Evolutionary conservation across 2,888 invertebrate genomes (phyloP), one percentile per base, ranked within the genome.

Genomic region (Imbricaverruca yamaguchii): DNA sequence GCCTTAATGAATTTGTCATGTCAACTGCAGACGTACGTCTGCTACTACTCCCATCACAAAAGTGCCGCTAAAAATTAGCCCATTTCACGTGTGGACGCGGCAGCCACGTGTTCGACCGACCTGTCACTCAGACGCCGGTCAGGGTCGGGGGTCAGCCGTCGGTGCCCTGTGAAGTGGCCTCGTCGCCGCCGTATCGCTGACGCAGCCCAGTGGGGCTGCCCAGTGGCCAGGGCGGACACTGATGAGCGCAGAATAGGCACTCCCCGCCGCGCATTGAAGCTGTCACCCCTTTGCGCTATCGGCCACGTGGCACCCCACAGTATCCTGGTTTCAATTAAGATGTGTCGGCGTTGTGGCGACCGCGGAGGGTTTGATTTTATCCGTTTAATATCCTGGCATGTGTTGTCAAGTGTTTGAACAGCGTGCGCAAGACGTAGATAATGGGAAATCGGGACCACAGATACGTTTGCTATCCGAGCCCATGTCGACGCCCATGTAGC

Each of bases 111-210:
- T 10, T 4, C 21, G 21, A 55, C 53, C 11, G 74, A 39, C 74
- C 74, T 74, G 74, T 74, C 74, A 74, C 53, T 74, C 74, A 74
- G 74, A 21, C 74, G 74, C 21, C 55, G 74, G 74, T 74, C 74
- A 55, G 74, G 74, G 74, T 53, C 55, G 21, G 74, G 74, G 74
- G 74, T 53, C 55, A 53, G 25, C 25, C 21, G 21, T 21, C 74
- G 74, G 74, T 39, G 53, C 53, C 65, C 74, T 74, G 53, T 53
- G 53, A 74, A 55, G 74, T 21, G 74, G 53, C 53, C 74, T 18
- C 74, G 74, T 1, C 18, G 39, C 18, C 21, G 21, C 53, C 74
- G 74, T 53, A 55, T 74, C 74, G 21, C 53, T 74, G 69, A 69
- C 69, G 15, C 39, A 15, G 69, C 39, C 39, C 15, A 18, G 6